Base-by-base conservation (phyloP, 2,888 invertebrate species). In the Chrysotoxum bicinctum region DNA sequence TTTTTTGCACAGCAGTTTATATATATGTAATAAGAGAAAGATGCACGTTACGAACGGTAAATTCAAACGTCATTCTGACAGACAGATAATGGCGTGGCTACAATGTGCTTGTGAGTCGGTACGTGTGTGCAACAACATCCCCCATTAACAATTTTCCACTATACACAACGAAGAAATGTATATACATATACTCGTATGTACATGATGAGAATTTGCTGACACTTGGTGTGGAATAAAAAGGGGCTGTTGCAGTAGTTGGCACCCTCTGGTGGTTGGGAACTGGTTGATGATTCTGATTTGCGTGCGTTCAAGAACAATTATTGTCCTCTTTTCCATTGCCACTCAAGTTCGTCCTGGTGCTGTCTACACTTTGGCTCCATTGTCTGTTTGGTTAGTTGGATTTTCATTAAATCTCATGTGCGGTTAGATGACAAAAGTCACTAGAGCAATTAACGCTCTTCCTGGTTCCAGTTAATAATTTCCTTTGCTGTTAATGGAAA, bases 391-490 rank as follows among this genome's bases (percentile, higher is more conserved):
- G 80, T 80, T 72, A 80, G 84, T 73, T 76, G 85, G 73, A 85
- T 81, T 80, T 85, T 81, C 85, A 85, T 85, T 73, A 81, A 85
- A 85, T 85, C 81, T 81, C 77, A 60, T 76, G 64, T 85, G 82
- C 66, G 86, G 74, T 86, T 77, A 70, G 86, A 78, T 70, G 86
- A 82, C 86, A 77, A 86, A 82, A 86, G 73, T 86, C 86, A 82
- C 77, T 86, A 74, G 40, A 86, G 86, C 86, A 86, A 86, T 86
- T 82, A 86, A 78, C 82, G 72, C 76, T 70, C 77, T 85, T 85
- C 85, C 85, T 73, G 81, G 81, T 74, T 77, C 81, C 69, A 85
- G 85, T 85, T 81, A 85, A 85, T 85, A 81, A 81, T 85, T 81
- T 85, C 85, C 85, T 81, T 68, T 73, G 60, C 21, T 68, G 85